Evolutionary conservation across 2,797 vertebrate genomes (phyloP).

Genomic region (Huso huso): DNA sequence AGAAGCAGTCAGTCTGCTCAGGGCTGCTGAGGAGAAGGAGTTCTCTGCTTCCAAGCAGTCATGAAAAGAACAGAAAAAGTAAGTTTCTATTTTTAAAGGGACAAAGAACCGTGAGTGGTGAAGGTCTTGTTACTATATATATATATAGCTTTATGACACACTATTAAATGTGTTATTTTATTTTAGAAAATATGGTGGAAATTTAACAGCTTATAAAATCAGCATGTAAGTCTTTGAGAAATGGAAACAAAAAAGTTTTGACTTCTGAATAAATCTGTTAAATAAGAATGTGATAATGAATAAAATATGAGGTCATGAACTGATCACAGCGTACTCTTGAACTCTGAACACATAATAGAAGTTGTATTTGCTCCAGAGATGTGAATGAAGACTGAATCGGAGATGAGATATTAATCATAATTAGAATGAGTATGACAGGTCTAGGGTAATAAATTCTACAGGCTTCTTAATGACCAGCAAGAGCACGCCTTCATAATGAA

Average conservation of each 20-base stretch:
- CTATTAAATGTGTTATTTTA: too few relatives aligned
- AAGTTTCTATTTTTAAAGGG: too few relatives aligned
- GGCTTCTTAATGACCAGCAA: conserved; percentile 81
- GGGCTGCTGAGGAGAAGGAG: too few relatives aligned
- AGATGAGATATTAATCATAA: conserved; percentile 96
- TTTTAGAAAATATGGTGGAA: too few relatives aligned
- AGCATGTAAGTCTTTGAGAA: background rate
- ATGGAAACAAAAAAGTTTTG: conserved; percentile 20
- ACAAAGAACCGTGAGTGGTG: too few relatives aligned
- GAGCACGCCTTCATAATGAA: conserved; percentile 87
- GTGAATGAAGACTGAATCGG: conserved; percentile 78
- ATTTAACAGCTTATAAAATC: background rate
- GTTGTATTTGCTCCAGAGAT: conserved; percentile 62
- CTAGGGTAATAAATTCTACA: conserved; percentile 77
- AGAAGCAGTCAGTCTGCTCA: too few relatives aligned
- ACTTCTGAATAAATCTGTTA: conserved; percentile 51
- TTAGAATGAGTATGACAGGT: conserved; percentile 81
- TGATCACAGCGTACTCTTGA: conserved; percentile 62
- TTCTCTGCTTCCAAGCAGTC: too few relatives aligned
- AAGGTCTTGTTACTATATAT: too few relatives aligned
- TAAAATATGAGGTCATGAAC: conserved; percentile 81
- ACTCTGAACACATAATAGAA: conserved; percentile 66
- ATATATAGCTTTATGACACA: too few relatives aligned
- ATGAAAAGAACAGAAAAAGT: too few relatives aligned
- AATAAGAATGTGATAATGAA: conserved; percentile 78